Evolutionary conservation across 2,113 vertebrate species (phyloP).

Genomic region (Herpailurus yagouaroundi): DNA sequence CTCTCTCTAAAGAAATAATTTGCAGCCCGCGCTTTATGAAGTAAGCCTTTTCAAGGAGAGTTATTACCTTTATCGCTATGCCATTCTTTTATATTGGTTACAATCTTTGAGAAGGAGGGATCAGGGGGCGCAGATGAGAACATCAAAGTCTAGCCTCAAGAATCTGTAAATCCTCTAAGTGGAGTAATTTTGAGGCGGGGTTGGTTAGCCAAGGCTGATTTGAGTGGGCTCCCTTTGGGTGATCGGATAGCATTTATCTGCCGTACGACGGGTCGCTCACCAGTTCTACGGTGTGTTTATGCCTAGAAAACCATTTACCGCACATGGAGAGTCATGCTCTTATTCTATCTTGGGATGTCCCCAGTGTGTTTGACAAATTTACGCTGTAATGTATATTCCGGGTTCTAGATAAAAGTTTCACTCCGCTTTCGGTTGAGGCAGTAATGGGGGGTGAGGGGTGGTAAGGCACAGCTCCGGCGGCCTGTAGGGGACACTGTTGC

Average conservation of each 20-base stretch:
- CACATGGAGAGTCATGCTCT: conserved; percentile 58
- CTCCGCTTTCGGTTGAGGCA: conserved; percentile 39
- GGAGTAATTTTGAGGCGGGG: conserved; percentile 57
- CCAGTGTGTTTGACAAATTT: conserved; percentile 70
- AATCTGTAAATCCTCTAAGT: conserved; percentile 45
- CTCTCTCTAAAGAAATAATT: not conserved
- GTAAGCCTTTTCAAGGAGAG: conserved; percentile 16
- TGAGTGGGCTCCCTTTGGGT: conserved; percentile 50
- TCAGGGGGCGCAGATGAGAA: not conserved
- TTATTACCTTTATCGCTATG: not conserved
- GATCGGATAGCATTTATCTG: conserved; percentile 1
- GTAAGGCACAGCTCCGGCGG: conserved; percentile 63
- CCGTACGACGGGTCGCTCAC: conserved; percentile 11
- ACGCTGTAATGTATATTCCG: conserved; percentile 55
- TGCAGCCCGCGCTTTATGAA: not conserved
- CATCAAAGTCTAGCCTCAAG: conserved; percentile 62
- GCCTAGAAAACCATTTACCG: conserved; percentile 32
- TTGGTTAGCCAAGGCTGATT: conserved; percentile 57
- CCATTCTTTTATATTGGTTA: conserved; percentile 40
- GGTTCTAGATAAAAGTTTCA: conserved; percentile 61
- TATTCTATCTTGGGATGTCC: conserved; percentile 67
- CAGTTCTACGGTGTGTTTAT: conserved; percentile 54
- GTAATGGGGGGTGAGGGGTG: not conserved
- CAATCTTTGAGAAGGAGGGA: conserved; percentile 32
- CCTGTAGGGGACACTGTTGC: conserved; percentile 90